Evolutionary conservation across 2,888 invertebrate species (phyloP).

Genomic region (Leptinotarsa juncta): DNA sequence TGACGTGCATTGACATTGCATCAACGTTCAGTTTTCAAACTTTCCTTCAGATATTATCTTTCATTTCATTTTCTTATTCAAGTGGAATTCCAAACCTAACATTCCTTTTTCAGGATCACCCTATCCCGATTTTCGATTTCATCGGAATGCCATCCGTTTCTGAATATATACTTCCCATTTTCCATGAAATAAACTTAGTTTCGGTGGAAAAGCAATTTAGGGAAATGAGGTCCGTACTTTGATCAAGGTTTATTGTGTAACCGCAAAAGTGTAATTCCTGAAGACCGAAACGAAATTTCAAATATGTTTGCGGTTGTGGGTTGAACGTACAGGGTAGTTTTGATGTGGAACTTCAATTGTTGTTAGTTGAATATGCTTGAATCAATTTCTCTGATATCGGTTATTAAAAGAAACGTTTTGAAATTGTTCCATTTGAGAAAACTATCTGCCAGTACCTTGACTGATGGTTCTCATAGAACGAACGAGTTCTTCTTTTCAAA

Average conservation of each 20-base stretch:
- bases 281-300: not conserved
- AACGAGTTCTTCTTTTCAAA: too few relatives aligned
- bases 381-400: too few relatives aligned
- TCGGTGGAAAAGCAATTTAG: slow-evolving; percentile 6
- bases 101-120: not conserved
- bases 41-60: too few relatives aligned
- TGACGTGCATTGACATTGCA: too few relatives aligned
- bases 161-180: not conserved
- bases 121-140: not conserved
- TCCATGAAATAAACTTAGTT: not conserved
- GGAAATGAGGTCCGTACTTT: slow-evolving; percentile 14
- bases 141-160: not conserved
- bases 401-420: too few relatives aligned
- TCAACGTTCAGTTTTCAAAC: too few relatives aligned
- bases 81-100: not conserved
- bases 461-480: too few relatives aligned
- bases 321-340: not conserved
- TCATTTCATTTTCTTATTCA: too few relatives aligned
- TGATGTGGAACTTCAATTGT: too few relatives aligned
- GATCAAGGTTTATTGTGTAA: slow-evolving; percentile 8
- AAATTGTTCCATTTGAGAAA: too few relatives aligned
- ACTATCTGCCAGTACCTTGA: too few relatives aligned
- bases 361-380: too few relatives aligned
- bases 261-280: slow-evolving; percentile 4
- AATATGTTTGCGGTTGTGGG: not conserved